Evolutionary conservation across 2,113 vertebrate species (phyloP).

Genomic region (Callopanchax toddi): DNA sequence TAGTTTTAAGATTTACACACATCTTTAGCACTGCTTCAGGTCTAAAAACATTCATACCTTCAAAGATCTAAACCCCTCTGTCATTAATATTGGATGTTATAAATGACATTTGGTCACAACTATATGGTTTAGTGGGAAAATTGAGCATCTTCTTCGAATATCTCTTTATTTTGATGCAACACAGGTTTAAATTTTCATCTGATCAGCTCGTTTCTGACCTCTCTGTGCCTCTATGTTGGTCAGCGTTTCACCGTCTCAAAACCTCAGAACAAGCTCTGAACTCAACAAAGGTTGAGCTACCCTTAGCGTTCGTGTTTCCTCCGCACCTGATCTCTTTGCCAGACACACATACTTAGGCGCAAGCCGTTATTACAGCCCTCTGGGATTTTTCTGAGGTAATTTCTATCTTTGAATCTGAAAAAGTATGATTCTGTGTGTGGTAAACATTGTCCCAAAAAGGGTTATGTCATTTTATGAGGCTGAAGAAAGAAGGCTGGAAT

Average conservation of each 20-base stretch:
- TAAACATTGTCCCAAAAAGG: slow-evolving; percentile 28
- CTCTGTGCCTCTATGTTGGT: slow-evolving; percentile 14
- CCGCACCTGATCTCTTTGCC: too few species aligned
- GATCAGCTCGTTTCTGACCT: slow-evolving; percentile 52
- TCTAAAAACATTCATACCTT: slow-evolving; percentile 5
- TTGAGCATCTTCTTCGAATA: slow-evolving; percentile 8
- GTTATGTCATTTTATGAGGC: slow-evolving; percentile 14
- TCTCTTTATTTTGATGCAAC: neutral
- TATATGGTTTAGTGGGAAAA: too few species aligned
- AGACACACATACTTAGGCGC: slow-evolving; percentile 52
- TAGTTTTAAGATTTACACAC: neutral
- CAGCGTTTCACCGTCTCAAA: slow-evolving; percentile 50
- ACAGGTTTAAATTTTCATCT: slow-evolving; percentile 1
- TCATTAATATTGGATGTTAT: neutral
- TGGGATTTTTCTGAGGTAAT: slow-evolving; percentile 31
- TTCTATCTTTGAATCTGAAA: slow-evolving; percentile 39
- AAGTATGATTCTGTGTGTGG: slow-evolving; percentile 24
- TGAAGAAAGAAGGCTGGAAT: slow-evolving; percentile 32
- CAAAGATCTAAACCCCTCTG: slow-evolving; percentile 40
- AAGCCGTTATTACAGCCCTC: slow-evolving; percentile 47
- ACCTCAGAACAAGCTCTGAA: slow-evolving; percentile 55
- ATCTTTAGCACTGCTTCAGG: neutral
- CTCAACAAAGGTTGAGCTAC: slow-evolving; percentile 78
- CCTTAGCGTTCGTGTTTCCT: slow-evolving; percentile 82
- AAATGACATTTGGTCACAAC: too few species aligned